These are phyloP conservation scores for Cetonia aurata DNA, from an alignment of 2,888 invertebrate genomes.

Conservation along the genomic window DNA sequence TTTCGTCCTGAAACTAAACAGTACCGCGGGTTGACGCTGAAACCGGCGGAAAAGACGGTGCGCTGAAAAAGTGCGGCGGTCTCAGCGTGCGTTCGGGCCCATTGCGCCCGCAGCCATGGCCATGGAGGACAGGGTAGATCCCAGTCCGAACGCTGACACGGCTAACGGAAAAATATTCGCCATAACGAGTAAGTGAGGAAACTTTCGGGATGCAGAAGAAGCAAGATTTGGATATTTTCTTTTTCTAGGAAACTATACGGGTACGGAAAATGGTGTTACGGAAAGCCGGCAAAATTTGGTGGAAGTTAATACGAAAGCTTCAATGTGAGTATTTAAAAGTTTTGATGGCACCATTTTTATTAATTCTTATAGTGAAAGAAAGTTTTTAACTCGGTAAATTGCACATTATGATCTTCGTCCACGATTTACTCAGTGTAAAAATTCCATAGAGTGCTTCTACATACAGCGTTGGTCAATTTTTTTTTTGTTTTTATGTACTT, in stretches of 20 bases:
- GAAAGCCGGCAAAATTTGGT: conserved; percentile 61
- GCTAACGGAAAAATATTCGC: conserved; percentile 44
- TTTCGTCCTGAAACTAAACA: conserved; percentile 12
- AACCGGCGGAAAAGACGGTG: not conserved
- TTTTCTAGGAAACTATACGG: conserved; percentile 20
- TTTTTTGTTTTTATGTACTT: no score
- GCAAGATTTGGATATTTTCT: not conserved
- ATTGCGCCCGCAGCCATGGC: not conserved
- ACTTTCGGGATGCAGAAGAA: not conserved
- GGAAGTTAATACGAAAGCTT: conserved; percentile 69
- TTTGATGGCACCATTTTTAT: conserved; percentile 2
- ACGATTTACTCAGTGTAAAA: no score
- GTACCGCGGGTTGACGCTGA: not conserved
- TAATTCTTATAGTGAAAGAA: not conserved
- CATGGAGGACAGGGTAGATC: conserved; percentile 32
- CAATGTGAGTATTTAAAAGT: conserved; percentile 63
- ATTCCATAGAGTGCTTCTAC: no score
- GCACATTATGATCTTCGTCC: no score
- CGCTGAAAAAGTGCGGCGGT: conserved; percentile 5
- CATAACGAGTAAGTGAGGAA: conserved; percentile 42
- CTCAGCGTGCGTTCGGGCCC: not conserved
- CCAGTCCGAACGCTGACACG: conserved; percentile 8
- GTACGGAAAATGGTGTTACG: conserved; percentile 39
- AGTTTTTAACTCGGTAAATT: not conserved
- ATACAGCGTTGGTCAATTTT: no score